These are phyloP conservation scores for Drosophila trapezifrons DNA, from an alignment of 1,140 invertebrate genomes.

Conservation along the genomic window DNA sequence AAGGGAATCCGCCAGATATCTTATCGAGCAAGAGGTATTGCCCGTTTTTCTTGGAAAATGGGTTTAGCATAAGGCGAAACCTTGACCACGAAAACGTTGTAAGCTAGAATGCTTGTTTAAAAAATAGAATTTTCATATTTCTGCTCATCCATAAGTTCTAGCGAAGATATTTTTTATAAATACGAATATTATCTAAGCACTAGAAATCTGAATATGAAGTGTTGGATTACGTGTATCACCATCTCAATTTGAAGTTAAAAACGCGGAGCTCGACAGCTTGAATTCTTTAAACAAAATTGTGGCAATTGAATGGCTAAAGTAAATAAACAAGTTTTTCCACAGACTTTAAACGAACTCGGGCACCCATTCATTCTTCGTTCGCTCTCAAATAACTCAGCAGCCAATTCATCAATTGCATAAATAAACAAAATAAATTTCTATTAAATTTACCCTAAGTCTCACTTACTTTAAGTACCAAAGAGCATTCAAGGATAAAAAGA, in stretches of 20 bases:
- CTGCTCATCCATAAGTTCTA: too few species aligned
- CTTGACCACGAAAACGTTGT: not conserved
- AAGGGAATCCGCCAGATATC: not conserved
- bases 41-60: not conserved
- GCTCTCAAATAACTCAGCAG: not conserved
- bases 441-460: too few species aligned
- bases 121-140: not conserved
- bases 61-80: not conserved
- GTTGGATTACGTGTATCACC: not conserved
- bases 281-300: not conserved
- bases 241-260: not conserved
- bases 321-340: not conserved
- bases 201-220: not conserved
- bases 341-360: not conserved
- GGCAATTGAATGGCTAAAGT: too few species aligned
- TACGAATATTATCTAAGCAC: not conserved
- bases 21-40: not conserved
- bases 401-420: too few species aligned
- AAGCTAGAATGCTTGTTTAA: not conserved
- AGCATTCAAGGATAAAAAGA: too few species aligned
- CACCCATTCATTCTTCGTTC: not conserved
- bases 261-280: not conserved
- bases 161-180: not conserved
- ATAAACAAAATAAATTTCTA: not conserved
- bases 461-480: too few species aligned